A percentile compares a stretch with the other conserved stretches of the same genome.
Evolutionary conservation across 2,888 invertebrate genomes (phyloP).

Genomic region (Petrolisthes cinctipes): DNA sequence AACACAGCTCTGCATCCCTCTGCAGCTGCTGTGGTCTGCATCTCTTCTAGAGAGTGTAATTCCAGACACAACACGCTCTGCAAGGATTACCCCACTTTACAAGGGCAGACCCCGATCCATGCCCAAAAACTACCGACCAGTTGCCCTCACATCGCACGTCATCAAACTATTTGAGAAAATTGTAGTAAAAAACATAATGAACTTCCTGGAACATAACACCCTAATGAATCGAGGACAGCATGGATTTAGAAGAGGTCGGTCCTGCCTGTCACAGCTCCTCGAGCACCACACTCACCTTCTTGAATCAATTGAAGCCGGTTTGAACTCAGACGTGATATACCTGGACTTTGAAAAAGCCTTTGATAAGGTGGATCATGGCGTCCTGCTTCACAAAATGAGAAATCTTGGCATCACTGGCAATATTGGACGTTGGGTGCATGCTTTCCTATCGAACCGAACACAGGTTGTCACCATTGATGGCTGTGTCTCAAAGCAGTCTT

Average conservation of each 20-base stretch:
- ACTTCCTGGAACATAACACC: neutral
- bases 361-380: no score
- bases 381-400: no score
- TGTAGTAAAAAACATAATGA: conserved; percentile 4
- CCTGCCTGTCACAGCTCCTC: neutral
- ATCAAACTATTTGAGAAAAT: conserved; percentile 32
- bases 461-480: no score
- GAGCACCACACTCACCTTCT: conserved; percentile 13
- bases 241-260: conserved; percentile 5
- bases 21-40: no score
- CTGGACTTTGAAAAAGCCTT: neutral
- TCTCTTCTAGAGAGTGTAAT: neutral
- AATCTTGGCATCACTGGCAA: no score
- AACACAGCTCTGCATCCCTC: no score
- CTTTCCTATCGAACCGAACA: no score
- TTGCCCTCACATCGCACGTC: conserved; percentile 4
- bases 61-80: no score
- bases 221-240: conserved; percentile 18
- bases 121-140: conserved; percentile 15
- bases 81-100: neutral
- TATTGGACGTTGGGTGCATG: no score
- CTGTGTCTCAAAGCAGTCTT: no score
- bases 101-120: neutral
- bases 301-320: neutral
- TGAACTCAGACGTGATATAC: conserved; percentile 5